Evolutionary conservation across 2,113 vertebrate genomes (phyloP).

Genomic region (Semnopithecus entellus): DNA sequence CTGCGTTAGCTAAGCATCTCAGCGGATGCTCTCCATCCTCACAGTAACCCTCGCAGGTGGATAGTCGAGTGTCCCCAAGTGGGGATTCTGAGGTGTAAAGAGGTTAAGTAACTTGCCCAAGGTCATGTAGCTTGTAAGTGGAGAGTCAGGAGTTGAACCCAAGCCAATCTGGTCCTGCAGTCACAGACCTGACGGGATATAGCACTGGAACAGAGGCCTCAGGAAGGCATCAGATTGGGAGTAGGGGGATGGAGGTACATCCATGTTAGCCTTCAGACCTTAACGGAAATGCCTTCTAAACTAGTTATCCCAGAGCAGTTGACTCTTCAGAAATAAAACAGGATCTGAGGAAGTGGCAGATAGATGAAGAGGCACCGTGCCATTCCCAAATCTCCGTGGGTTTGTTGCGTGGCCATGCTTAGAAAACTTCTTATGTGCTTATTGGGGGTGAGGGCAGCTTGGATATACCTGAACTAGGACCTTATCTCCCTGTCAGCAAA

Average conservation of each 20-base stretch:
- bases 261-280: not conserved
- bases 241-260: no score
- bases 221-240: not conserved
- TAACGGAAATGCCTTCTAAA: not conserved
- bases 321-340: not conserved
- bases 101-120: not conserved
- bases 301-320: no score
- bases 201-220: not conserved
- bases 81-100: not conserved
- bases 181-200: not conserved
- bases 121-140: not conserved
- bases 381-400: rapidly evolving
- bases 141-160: not conserved
- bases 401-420: rapidly evolving
- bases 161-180: not conserved
- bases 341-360: not conserved
- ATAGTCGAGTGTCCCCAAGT: not conserved
- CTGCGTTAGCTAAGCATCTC: not conserved
- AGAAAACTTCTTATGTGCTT: not conserved
- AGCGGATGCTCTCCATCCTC: not conserved
- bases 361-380: not conserved
- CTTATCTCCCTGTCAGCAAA: not conserved
- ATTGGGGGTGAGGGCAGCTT: not conserved
- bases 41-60: not conserved
- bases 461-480: not conserved